phyloP scores from a whole-genome alignment of 2,113 vertebrate genomes.

The Oncorhynchus clarkii region DNA sequence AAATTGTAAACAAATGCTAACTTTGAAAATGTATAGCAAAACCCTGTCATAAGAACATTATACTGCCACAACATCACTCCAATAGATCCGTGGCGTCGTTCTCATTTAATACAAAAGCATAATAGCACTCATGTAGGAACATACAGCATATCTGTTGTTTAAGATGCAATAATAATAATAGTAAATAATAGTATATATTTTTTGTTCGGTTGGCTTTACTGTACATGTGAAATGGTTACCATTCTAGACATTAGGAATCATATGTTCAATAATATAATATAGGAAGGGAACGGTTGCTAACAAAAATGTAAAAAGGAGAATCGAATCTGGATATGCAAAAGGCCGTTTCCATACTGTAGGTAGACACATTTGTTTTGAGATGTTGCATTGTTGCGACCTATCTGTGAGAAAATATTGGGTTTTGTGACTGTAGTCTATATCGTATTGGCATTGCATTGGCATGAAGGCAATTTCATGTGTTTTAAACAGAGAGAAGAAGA shows the following conservation, averaged over 20 bases:
- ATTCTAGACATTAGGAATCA: conserved; percentile 19
- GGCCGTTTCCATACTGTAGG: conserved; percentile 56
- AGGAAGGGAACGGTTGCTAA: conserved; percentile 41
- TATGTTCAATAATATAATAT: conserved; percentile 28
- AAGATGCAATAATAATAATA: neutral
- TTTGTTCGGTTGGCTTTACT: neutral
- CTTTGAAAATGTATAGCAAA: conserved; percentile 53
- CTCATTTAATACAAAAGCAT: conserved; percentile 4
- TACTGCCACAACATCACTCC: conserved; percentile 28
- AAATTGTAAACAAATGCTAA: conserved; percentile 69
- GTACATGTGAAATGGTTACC: neutral
- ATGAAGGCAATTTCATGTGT: neutral
- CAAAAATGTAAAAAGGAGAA: conserved; percentile 54
- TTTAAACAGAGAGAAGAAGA: neutral
- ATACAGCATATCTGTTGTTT: neutral
- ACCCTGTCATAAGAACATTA: conserved; percentile 34
- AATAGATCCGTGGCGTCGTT: conserved; percentile 14
- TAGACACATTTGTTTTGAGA: conserved; percentile 62
- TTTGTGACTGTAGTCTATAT: neutral
- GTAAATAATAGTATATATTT: conserved; percentile 19
- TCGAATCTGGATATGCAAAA: conserved; percentile 63
- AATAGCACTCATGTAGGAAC: conserved; percentile 17
- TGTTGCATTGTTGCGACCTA: conserved; percentile 37
- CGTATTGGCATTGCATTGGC: neutral
- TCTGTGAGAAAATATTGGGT: neutral